Evolutionary conservation across 2,797 vertebrate species (phyloP), one percentile per base, ranked within the genome.

Genomic region (Sarcophilus harrisii): DNA sequence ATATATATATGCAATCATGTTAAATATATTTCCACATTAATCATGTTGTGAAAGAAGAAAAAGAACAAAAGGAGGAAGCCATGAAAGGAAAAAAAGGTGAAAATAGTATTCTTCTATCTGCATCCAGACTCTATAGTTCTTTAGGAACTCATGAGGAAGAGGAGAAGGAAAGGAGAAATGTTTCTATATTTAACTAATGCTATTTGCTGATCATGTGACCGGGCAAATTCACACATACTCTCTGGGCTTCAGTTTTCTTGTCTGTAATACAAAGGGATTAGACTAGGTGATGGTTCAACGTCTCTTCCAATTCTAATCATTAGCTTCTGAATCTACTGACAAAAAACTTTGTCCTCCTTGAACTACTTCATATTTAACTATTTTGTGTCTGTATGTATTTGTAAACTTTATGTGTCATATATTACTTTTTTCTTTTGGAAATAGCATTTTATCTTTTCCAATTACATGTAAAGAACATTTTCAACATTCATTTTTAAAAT

Each of bases 181-280:
- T 21, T 38, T 81, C 18, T n/a, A 45, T 81, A 9, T 81, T 38
- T n/a, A 81, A 24, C 27, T n/a, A 59, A 13, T 60, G 38, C 73
- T 81, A 59, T 45, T 45, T 49, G 28, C 5, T 1, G 18, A 45
- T 45, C 21, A 1, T 32, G 81, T 45, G 28, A 90, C n/a, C 52
- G 92, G 92, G 0, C 45, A 52, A 59, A 45, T 49, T 90, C 28
- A 52, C 32, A 58, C 21, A 11, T 4, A 66, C 16, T 45, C 58
- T 81, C 91, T 93, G 60, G 90, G 55, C 62, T 30, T 29, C 0
- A 4, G 54, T 45, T 18, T 18, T 92, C 90, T 27, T 1, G 13
- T 95, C 90, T 94, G 58, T 73, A 93, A 49, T 57, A 87, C 38
- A 49, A 27, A 81, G 66, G 32, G 18, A 81, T 81, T 24, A 38